A percentile compares a stretch with the other conserved stretches of the same genome.
phyloP scores from a whole-genome alignment of 2,797 vertebrate genomes.

The Rhynchonycteris naso region DNA sequence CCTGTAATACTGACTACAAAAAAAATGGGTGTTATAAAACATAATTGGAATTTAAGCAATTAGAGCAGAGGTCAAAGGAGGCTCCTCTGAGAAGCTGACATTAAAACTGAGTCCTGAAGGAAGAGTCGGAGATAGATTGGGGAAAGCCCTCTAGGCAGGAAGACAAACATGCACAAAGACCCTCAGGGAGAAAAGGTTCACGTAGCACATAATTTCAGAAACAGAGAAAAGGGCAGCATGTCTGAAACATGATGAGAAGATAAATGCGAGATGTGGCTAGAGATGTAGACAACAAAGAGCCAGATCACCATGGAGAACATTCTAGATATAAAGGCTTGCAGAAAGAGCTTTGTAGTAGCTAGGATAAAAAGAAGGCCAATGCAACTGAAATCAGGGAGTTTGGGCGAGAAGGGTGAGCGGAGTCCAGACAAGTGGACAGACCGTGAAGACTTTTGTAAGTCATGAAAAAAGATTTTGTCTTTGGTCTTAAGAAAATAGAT shows the following conservation, averaged over 20 bases:
- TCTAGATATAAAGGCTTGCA: neutral
- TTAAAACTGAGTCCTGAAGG: neutral
- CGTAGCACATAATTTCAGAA: neutral
- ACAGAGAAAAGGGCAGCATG: neutral
- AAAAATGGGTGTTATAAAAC: neutral
- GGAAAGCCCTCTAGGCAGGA: neutral
- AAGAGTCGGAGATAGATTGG: neutral
- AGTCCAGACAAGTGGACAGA: neutral
- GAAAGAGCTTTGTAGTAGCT: neutral
- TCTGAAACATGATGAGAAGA: constrained; percentile 1
- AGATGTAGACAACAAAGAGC: neutral
- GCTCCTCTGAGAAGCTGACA: neutral
- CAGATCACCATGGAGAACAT: neutral
- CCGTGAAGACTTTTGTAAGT: neutral
- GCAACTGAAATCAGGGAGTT: neutral
- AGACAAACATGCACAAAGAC: neutral
- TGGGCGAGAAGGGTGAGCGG: neutral
- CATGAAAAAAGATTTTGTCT: constrained; percentile 14
- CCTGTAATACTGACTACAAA: neutral
- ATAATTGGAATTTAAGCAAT: neutral
- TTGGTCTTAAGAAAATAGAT: neutral
- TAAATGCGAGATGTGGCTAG: neutral
- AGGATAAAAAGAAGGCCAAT: neutral
- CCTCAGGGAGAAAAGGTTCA: neutral
- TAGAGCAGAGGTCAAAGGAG: neutral